A percentile compares a stretch with the other conserved stretches of the same genome.
phyloP scores from a whole-genome alignment of 2,888 invertebrate species.

The Tigriopus californicus region DNA sequence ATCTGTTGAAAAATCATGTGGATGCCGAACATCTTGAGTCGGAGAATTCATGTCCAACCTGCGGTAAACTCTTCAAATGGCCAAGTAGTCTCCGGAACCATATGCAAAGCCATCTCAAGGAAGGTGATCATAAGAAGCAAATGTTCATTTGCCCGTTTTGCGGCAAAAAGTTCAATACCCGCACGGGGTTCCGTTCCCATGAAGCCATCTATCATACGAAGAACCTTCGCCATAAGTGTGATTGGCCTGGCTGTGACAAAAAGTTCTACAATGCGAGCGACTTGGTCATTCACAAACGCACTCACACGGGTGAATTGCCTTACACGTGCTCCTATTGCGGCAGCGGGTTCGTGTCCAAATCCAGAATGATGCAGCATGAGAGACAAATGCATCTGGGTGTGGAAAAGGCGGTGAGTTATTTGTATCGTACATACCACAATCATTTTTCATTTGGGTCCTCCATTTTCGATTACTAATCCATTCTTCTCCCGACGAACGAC shows the following conservation, averaged over 20 bases:
- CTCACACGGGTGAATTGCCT: not conserved
- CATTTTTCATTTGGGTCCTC: too few relatives aligned
- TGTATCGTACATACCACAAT: too few relatives aligned
- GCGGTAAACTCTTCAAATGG: not conserved
- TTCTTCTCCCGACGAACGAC: too few relatives aligned
- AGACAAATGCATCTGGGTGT: not conserved
- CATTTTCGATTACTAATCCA: too few relatives aligned
- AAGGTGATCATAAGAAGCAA: not conserved
- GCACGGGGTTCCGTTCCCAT: not conserved
- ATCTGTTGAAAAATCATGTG: not conserved
- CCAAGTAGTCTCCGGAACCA: not conserved
- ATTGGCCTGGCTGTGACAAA: not conserved
- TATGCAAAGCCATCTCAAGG: not conserved
- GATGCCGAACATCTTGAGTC: not conserved
- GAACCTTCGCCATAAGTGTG: not conserved
- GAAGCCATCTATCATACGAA: not conserved
- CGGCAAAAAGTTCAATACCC: not conserved
- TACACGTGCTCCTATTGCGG: slow-evolving; percentile 4
- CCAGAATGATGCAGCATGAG: not conserved
- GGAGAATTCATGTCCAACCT: not conserved
- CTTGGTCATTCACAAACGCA: not conserved
- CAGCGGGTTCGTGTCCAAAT: not conserved
- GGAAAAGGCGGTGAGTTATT: too few relatives aligned
- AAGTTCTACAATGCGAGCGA: not conserved
- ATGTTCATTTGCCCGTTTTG: not conserved